Evolutionary conservation across 2,113 vertebrate species (phyloP).

Genomic region (Cnemophilus loriae): DNA sequence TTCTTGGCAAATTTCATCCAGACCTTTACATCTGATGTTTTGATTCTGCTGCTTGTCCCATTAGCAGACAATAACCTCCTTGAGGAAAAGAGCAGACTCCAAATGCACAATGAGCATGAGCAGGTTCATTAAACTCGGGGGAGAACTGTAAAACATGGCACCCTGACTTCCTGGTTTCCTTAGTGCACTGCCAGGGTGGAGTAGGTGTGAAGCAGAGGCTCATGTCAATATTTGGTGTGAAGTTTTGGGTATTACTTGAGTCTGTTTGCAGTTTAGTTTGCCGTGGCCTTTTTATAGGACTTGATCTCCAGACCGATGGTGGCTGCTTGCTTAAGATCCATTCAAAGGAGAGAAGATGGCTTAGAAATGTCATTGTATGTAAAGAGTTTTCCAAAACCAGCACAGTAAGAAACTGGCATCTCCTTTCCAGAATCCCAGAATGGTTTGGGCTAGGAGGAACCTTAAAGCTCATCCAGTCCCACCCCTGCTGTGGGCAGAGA

Average conservation of each 20-base stretch:
- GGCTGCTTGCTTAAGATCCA: background rate
- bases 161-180: background rate
- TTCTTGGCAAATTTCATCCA: background rate
- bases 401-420: background rate
- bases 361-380: background rate
- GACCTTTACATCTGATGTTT: background rate
- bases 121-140: background rate
- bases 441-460: background rate
- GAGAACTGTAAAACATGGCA: background rate
- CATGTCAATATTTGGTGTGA: fast-evolving
- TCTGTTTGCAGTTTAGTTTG: background rate
- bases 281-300: background rate
- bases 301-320: background rate
- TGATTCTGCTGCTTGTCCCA: background rate
- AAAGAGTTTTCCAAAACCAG: background rate
- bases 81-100: background rate
- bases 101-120: background rate
- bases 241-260: background rate
- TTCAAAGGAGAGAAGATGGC: background rate
- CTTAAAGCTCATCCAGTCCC: background rate
- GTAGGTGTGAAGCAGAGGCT: background rate
- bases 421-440: background rate
- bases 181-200: background rate
- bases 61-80: background rate
- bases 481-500: background rate